These are phyloP conservation scores for Phoeniculus purpureus DNA, from an alignment of 2,797 vertebrate species.

Conservation along the genomic window DNA sequence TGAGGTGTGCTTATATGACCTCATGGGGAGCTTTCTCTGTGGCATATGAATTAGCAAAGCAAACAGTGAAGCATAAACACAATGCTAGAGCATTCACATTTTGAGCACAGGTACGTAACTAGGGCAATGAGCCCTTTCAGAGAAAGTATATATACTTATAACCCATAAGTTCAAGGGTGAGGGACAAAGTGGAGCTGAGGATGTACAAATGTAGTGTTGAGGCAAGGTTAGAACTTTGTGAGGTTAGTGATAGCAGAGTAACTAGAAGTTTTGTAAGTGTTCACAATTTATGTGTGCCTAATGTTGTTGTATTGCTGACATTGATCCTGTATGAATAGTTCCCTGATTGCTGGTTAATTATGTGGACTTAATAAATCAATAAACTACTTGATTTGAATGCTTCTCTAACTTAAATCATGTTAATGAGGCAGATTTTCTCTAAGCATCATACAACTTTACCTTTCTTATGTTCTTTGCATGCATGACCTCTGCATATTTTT, in stretches of 20 bases:
- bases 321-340: not conserved
- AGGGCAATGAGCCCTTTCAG: not conserved
- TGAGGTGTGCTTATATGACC: not conserved
- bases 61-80: not conserved
- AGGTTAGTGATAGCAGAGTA: not conserved
- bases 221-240: not conserved
- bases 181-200: not conserved
- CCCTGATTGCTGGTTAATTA: not conserved
- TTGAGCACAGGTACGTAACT: not conserved
- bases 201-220: not conserved
- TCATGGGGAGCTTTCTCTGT: not conserved
- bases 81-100: not conserved
- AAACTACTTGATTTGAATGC: not conserved
- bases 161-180: not conserved
- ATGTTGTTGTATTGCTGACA: too few relatives aligned
- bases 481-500: not conserved
- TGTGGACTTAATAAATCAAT: not conserved
- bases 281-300: too few relatives aligned
- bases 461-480: not conserved
- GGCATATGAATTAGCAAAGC: not conserved
- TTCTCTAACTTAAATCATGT: not conserved
- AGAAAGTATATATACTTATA: not conserved
- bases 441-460: not conserved
- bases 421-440: not conserved
- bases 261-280: too few relatives aligned